Evolutionary conservation across 2,888 invertebrate species (phyloP), one percentile per base, ranked within the genome.

Genomic region (Euzetes globulus): DNA sequence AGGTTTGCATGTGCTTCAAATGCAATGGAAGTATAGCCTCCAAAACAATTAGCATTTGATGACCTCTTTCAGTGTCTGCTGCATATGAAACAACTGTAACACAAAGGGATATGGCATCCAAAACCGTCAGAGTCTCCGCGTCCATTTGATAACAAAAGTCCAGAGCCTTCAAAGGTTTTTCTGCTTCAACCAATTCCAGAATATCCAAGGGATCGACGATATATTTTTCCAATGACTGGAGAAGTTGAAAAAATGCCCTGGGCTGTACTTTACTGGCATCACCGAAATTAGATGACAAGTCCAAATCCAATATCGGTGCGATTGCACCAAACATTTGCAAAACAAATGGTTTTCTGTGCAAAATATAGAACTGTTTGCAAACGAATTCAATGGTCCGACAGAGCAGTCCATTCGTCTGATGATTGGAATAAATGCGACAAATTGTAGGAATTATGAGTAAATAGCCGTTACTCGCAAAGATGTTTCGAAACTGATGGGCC

Each of bases 91-190:
- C 94, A 0, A 99, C 98, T 88, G 99, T 98, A 0, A 99, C 96
- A 82, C 98, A 98, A 74, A 98, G 87, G n/a, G 96, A 95, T 81
- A 99, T 94, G 79, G 96, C 96, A 82, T 99, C 98, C 77, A 98
- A 85, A 9, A 99, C 92, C 13, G 92, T 93, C 72, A 98, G 96
- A 87, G 94, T 94, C 83, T 97, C 97, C 72, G 94, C 91, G 81
- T 99, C 98, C 82, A 98, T 97, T 79, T 96, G 91, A 82, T 99
- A 99, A 83, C 99, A 99, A 83, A 99, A 97, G 84, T 99, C 99
- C 72, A 97, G 91, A 0, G 97, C 94, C 82, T 93, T 92, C 19
- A 96, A 84, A 29, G 84, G 84, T 82, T 94, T 95, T 68, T 83
- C 83, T 33, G 81, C 82, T 19, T 82, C 79, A 9, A 85, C 83